Evolutionary conservation across 2,888 invertebrate genomes (phyloP), one percentile per base, ranked within the genome.

Genomic region (Rugalucina vietnamica): DNA sequence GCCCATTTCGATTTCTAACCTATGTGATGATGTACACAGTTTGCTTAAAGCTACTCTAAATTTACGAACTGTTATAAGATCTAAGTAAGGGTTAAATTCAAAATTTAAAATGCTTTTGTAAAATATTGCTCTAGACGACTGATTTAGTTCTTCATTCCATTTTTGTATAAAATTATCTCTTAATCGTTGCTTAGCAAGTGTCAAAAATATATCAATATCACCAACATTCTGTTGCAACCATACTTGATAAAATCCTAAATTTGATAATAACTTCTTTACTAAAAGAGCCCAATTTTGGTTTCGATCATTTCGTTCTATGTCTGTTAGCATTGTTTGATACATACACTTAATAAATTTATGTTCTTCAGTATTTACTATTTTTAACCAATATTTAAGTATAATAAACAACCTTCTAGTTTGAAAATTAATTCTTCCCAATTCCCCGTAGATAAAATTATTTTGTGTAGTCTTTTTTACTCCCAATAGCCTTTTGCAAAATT

Each of bases 221-320:
- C 60, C 60, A 60, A 60, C 60, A 29, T 60, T 60, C 29, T 60
- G 60, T 18, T 27, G 60, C 60, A 60, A 60, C 60, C 60, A 60
- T 10, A 60, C 60, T 60, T 60, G 29, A 60, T 60, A 60, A 60
- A 60, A 60, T 27, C 60, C 60, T 60, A 60, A 60, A 27, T 60
- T 60, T 4, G 27, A 21, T 18, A 60, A 29, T 60, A 60, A 60
- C 8, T 29, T 60, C 21, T 27, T 60, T 5, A 60, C 60, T 60
- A 60, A 29, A 29, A 60, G 60, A 29, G 60, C 60, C 60, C 60
- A 60, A 60, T 60, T 60, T 60, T 8, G 5, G 8, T 60, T 60
- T 27, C 60, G 4, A 29, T 60, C 60, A 60, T 60, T 18, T 5
- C 10, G 8, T 60, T 60, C 60, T 27, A 60, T 27, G 18, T 60